Evolutionary conservation across 2,888 invertebrate genomes (phyloP).

Genomic region (Drosophila pseudotakahashii): DNA sequence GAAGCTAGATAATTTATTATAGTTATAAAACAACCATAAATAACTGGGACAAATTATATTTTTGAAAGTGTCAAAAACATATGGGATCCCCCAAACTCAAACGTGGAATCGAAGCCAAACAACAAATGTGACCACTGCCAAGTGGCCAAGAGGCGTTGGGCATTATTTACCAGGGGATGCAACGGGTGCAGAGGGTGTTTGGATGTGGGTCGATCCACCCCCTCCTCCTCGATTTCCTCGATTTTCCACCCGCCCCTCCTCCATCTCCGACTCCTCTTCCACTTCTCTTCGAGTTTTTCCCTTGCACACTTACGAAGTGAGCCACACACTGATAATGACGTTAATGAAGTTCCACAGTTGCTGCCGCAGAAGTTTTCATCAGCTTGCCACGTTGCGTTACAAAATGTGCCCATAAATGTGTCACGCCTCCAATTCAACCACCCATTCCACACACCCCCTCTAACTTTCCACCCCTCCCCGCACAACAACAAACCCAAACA

Average conservation of each 20-base stretch:
- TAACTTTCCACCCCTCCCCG: neutral
- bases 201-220: constrained; percentile 2
- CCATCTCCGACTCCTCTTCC: neutral
- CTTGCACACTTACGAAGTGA: constrained; percentile 7
- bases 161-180: constrained; percentile 12
- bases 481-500: neutral
- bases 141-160: constrained; percentile 6
- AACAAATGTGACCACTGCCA: constrained; percentile 15
- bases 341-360: constrained; percentile 66
- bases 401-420: constrained; percentile 72
- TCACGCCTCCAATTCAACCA: constrained; percentile 58
- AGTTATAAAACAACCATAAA: constrained; percentile 3
- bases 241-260: neutral
- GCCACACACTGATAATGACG: constrained; percentile 55
- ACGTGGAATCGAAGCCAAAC: neutral
- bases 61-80: constrained; percentile 3
- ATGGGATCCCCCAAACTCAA: neutral
- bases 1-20: neutral
- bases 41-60: neutral
- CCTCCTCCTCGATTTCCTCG: neutral
- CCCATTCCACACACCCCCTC: neutral
- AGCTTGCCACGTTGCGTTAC: constrained; percentile 62
- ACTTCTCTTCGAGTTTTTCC: constrained; percentile 1
- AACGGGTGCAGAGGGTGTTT: constrained; percentile 10
- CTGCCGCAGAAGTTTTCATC: constrained; percentile 56